A percentile compares a stretch with the other conserved stretches of the same genome.
Conservation (phyloP, 2,797 vertebrate species). For the Sylvilagus floridanus region DNA sequence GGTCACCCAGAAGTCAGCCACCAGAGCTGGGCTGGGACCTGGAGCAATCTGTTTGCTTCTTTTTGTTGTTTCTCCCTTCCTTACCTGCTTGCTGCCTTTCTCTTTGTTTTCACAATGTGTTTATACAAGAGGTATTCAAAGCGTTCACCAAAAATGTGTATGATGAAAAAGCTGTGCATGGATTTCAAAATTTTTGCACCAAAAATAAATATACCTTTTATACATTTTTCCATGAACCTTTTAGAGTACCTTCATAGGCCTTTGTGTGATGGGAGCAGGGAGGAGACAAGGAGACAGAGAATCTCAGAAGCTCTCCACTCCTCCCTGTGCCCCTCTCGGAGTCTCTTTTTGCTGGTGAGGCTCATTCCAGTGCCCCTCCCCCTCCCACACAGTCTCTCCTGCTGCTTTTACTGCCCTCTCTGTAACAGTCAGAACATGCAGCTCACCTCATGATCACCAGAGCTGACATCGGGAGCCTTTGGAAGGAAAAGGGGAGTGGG, state of each 20-base stretch:
- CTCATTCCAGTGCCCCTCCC: neutral
- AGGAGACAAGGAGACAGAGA: neutral
- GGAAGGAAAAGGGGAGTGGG: conserved; percentile 28
- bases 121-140: too few relatives aligned
- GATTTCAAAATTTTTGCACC: too few relatives aligned
- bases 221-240: too few relatives aligned
- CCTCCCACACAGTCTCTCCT: neutral
- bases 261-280: neutral
- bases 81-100: neutral
- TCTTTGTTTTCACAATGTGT: neutral
- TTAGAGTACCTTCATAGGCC: too few relatives aligned
- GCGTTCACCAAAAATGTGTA: too few relatives aligned
- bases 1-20: neutral
- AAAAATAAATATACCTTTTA: too few relatives aligned
- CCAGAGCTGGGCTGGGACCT: neutral
- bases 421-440: neutral
- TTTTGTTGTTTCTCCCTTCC: neutral
- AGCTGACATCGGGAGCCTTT: conserved; percentile 52
- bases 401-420: neutral
- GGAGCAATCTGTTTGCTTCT: neutral
- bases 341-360: neutral
- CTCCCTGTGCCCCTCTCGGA: neutral
- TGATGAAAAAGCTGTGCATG: too few relatives aligned
- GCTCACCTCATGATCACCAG: neutral
- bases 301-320: neutral